phyloP scores from a whole-genome alignment of 2,113 vertebrate genomes.

The Gobius niger region DNA sequence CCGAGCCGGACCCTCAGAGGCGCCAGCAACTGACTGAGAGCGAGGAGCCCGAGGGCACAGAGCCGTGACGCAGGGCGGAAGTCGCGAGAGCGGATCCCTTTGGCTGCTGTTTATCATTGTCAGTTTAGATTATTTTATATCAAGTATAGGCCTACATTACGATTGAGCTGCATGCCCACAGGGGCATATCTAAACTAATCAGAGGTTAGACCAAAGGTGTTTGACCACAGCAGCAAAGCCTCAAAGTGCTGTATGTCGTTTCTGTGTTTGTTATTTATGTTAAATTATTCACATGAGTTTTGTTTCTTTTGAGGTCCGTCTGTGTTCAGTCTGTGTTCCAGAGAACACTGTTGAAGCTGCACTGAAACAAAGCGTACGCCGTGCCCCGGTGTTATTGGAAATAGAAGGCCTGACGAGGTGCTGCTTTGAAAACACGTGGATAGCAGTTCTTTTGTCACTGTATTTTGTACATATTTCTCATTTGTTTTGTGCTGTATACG shows the following conservation, averaged over 20 bases:
- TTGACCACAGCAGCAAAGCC: constrained; percentile 38
- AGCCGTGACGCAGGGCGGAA: constrained; percentile 60
- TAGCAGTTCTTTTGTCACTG: constrained; percentile 67
- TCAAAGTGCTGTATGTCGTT: constrained; percentile 62
- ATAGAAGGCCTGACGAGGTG: constrained; percentile 61
- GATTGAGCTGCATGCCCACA: constrained; percentile 52
- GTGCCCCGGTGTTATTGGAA: constrained; percentile 70
- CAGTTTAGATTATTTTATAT: constrained; percentile 70
- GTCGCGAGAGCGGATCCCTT: constrained; percentile 76
- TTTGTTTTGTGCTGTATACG: constrained; percentile 89
- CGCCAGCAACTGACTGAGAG: constrained; percentile 63
- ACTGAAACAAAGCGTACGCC: constrained; percentile 67
- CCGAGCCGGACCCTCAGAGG: constrained; percentile 60
- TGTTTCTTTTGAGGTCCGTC: constrained; percentile 60
- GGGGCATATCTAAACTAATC: constrained; percentile 33
- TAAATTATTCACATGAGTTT: constrained; percentile 77
- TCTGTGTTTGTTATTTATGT: constrained; percentile 80
- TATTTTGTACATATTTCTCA: constrained; percentile 86
- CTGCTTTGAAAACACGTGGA: constrained; percentile 64
- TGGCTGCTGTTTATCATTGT: constrained; percentile 71
- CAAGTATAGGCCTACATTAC: constrained; percentile 58
- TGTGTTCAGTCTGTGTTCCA: constrained; percentile 75
- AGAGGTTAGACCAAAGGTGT: constrained; percentile 27
- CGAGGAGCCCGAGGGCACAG: constrained; percentile 76
- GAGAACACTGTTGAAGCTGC: constrained; percentile 66